These are phyloP conservation scores for Micropoecilia bifurca DNA, from an alignment of 2,797 vertebrate species.

Conservation along the genomic window DNA sequence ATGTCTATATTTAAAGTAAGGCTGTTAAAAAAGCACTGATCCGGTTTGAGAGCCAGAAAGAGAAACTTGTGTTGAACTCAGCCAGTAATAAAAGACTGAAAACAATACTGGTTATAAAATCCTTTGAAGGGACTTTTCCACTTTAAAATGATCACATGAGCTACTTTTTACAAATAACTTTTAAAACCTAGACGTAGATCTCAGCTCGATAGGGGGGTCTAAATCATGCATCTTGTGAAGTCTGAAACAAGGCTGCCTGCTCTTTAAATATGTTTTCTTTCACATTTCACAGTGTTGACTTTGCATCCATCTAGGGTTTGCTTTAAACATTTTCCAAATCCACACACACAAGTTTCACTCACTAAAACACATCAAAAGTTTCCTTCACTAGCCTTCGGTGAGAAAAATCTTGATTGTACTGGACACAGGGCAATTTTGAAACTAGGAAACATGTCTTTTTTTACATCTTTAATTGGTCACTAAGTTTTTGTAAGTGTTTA, in stretches of 20 bases:
- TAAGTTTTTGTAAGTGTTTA: background rate
- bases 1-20: background rate
- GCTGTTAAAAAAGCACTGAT: background rate
- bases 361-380: conserved; percentile 39
- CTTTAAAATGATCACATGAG: conserved; percentile 16
- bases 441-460: conserved; percentile 8
- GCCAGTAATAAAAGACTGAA: conserved; percentile 26
- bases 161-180: conserved; percentile 21
- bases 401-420: conserved; percentile 35
- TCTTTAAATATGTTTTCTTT: conserved; percentile 64
- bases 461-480: conserved; percentile 6
- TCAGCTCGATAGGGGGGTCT: conserved; percentile 26
- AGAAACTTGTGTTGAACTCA: conserved; percentile 34
- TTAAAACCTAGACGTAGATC: conserved; percentile 44
- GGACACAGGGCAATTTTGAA: conserved; percentile 39
- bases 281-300: conserved; percentile 63
- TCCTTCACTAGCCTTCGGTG: conserved; percentile 41
- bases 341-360: conserved; percentile 72
- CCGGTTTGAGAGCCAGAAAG: conserved; percentile 22
- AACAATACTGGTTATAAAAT: conserved; percentile 23
- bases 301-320: conserved; percentile 56
- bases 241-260: conserved; percentile 36
- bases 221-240: conserved; percentile 40
- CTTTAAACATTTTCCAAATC: conserved; percentile 58
- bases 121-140: conserved; percentile 4